Percentiles rank a stretch among this genome's conserved stretches.
Evolutionary conservation across 2,888 invertebrate genomes (phyloP).

Genomic region (Mesorhabditis spiculigera): DNA sequence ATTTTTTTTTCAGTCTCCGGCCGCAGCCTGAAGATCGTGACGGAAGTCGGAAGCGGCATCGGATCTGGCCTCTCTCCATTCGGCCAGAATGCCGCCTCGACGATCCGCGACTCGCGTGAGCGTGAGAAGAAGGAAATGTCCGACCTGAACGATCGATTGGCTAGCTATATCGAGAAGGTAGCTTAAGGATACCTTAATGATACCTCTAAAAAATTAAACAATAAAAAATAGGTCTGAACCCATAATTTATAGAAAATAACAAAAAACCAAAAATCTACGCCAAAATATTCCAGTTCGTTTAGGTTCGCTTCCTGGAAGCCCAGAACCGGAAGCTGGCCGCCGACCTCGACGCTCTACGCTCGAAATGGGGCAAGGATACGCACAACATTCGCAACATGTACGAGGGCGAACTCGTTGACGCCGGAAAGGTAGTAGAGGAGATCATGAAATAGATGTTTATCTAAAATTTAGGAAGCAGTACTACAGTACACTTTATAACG

Average conservation of each 20-base stretch:
- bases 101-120: conserved; percentile 59
- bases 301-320: conserved; percentile 58
- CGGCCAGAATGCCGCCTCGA: conserved; percentile 56
- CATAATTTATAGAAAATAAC: no score
- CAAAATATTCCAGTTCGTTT: conserved; percentile 11
- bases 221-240: no score
- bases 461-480: background rate
- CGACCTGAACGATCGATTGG: conserved; percentile 64
- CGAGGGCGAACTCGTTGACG: conserved; percentile 44
- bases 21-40: conserved; percentile 48
- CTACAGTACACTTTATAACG: conserved; percentile 1
- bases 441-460: background rate
- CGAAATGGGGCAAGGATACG: conserved; percentile 51
- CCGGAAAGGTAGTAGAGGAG: conserved; percentile 18
- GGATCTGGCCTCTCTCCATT: conserved; percentile 36
- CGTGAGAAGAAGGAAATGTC: conserved; percentile 63
- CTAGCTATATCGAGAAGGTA: conserved; percentile 64
- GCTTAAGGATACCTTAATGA: background rate
- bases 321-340: conserved; percentile 50
- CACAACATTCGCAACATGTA: conserved; percentile 40
- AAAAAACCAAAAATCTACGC: conserved; percentile 14
- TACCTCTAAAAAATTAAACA: no score
- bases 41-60: conserved; percentile 39
- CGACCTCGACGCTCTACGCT: conserved; percentile 46
- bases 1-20: conserved; percentile 23